Evolutionary conservation across 2,113 vertebrate species (phyloP).

Genomic region (Dicentrarchus labrax): DNA sequence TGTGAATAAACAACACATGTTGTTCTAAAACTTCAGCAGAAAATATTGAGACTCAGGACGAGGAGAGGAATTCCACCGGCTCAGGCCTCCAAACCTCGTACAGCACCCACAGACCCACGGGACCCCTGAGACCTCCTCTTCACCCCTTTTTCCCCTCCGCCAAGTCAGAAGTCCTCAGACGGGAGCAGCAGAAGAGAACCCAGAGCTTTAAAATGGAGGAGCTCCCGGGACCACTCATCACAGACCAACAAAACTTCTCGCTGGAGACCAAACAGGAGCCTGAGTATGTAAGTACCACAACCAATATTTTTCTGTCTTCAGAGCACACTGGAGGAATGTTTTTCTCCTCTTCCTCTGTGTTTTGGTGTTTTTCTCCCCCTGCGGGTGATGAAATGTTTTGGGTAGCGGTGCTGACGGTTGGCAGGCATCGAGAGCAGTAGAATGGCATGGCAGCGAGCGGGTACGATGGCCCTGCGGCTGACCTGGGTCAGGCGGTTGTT

Average conservation of each 20-base stretch:
- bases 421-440: constrained; percentile 66
- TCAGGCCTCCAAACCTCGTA: constrained; percentile 75
- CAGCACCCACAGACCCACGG: constrained; percentile 82
- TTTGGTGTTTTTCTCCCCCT: constrained; percentile 75
- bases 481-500: constrained; percentile 82
- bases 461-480: constrained; percentile 79
- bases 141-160: constrained; percentile 74
- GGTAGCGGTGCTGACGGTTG: constrained; percentile 72
- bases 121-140: constrained; percentile 67
- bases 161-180: constrained; percentile 88
- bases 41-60: constrained; percentile 85
- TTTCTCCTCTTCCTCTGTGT: constrained; percentile 74
- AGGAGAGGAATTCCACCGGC: constrained; percentile 81
- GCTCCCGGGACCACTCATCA: constrained; percentile 84
- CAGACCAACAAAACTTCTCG: constrained; percentile 92
- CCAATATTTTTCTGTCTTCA: constrained; percentile 60
- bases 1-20: constrained; percentile 10
- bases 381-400: constrained; percentile 77
- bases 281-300: constrained; percentile 90
- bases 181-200: constrained; percentile 88
- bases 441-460: constrained; percentile 73
- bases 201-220: constrained; percentile 91
- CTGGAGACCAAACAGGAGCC: constrained; percentile 91
- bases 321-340: constrained; percentile 72
- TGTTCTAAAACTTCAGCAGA: constrained; percentile 75